A percentile compares a stretch with the other conserved stretches of the same genome.
Evolutionary conservation across 2,797 vertebrate genomes (phyloP).

Genomic region (Phrynocephalus forsythii): DNA sequence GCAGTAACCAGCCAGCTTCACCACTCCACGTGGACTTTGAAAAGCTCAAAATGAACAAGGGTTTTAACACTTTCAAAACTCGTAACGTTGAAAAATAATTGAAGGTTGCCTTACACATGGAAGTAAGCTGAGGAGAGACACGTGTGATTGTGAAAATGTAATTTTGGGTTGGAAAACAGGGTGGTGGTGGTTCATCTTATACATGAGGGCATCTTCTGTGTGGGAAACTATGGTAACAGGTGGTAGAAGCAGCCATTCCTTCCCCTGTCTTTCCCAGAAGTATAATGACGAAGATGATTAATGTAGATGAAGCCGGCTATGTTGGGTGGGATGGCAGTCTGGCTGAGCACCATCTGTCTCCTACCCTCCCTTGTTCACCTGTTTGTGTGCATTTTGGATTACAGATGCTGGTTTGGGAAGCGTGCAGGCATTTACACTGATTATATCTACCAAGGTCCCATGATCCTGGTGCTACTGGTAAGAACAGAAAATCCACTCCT

Average conservation of each 20-base stretch:
- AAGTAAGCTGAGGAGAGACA: no score
- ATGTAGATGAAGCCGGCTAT: not conserved
- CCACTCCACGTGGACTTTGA: no score
- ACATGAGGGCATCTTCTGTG: no score
- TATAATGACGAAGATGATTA: no score
- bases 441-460: constrained; percentile 96
- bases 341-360: not conserved
- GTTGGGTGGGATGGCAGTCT: not conserved
- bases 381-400: constrained; percentile 43
- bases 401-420: constrained; percentile 97
- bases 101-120: no score
- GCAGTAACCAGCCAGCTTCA: no score
- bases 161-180: no score
- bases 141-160: no score
- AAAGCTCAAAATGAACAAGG: not conserved
- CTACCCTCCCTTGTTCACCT: not conserved
- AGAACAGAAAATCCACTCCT: constrained; percentile 56
- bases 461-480: constrained; percentile 95
- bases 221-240: no score
- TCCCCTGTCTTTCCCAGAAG: no score
- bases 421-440: constrained; percentile 89
- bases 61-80: not conserved
- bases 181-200: no score
- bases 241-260: no score
- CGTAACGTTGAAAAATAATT: not conserved